Conservation (phyloP, 2,113 vertebrate genomes). For the Turdus rufiventris region DNA sequence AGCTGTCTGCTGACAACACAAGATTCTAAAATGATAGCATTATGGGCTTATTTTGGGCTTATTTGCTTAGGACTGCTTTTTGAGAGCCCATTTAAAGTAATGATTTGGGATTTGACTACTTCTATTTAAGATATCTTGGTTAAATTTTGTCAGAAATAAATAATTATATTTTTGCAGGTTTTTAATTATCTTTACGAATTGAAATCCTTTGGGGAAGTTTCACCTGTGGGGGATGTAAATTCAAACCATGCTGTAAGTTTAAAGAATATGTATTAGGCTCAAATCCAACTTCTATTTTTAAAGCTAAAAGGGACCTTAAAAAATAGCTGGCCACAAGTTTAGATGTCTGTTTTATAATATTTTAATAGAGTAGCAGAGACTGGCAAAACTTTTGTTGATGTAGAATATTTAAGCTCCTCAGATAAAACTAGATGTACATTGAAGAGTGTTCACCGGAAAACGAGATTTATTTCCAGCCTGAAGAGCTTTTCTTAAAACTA, state of each 20-base stretch:
- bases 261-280: background rate
- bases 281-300: background rate
- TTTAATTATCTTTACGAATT: background rate
- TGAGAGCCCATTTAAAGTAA: background rate
- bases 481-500: background rate
- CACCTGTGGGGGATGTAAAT: background rate
- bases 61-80: background rate
- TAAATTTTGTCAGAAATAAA: background rate
- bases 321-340: background rate
- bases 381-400: background rate
- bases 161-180: background rate
- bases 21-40: background rate
- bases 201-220: background rate
- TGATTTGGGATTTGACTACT: background rate
- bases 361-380: background rate
- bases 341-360: background rate
- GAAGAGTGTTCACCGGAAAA: background rate
- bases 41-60: background rate
- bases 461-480: background rate
- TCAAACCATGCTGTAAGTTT: background rate
- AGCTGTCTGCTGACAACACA: background rate
- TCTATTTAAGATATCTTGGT: background rate
- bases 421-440: background rate
- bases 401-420: background rate
- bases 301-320: background rate